phyloP scores from a whole-genome alignment of 2,113 vertebrate species.

The Epinephelus lanceolatus region DNA sequence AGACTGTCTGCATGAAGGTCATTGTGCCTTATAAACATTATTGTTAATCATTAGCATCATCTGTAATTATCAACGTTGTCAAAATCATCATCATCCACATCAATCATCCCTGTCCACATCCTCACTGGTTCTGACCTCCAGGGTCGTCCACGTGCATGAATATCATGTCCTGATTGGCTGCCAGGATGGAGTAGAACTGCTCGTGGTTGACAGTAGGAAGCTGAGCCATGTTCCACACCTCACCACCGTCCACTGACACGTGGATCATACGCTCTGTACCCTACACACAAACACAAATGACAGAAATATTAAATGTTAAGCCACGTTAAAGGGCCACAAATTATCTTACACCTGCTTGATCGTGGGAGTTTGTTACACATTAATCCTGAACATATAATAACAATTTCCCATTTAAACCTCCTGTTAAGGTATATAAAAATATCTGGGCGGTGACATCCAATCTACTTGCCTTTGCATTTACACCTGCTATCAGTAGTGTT shows the following conservation, averaged over 20 bases:
- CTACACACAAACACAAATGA: conserved; percentile 70
- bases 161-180: conserved; percentile 92
- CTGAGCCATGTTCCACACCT: conserved; percentile 94
- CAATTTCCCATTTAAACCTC: neutral
- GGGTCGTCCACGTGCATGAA: conserved; percentile 97
- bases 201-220: conserved; percentile 93
- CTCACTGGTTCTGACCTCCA: conserved; percentile 84
- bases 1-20: neutral
- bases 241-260: conserved; percentile 91
- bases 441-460: neutral
- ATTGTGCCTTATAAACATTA: neutral
- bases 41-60: conserved; percentile 10
- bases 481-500: neutral
- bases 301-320: neutral
- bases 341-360: too few species aligned
- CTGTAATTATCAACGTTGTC: neutral
- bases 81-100: conserved; percentile 3
- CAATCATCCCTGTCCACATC: neutral
- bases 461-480: neutral
- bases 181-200: conserved; percentile 95
- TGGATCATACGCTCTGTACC: conserved; percentile 90
- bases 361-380: neutral
- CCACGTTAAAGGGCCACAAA: too few species aligned
- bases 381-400: neutral
- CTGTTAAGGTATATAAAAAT: neutral